Evolutionary conservation across 1,140 invertebrate species (phyloP), one percentile per base, ranked within the genome.

Genomic region (Notospermus geniculatus): DNA sequence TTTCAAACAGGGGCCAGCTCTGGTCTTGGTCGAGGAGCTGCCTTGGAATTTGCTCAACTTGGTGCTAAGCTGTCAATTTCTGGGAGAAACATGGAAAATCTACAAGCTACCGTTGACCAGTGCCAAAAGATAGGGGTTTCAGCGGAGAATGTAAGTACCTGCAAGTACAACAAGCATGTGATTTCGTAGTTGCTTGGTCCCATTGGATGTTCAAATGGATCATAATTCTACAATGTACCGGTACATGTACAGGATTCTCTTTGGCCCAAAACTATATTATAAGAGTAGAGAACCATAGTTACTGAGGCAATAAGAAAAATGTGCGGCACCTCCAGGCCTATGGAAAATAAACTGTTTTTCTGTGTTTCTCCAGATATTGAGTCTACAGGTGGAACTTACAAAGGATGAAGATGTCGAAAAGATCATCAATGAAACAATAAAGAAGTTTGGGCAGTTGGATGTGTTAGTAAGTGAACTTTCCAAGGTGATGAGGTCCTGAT

Each of bases 391-490:
- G 7, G 91, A 94, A 73, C 76, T 94, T 56, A 89, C 86, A 2
- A 87, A 88, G 61, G 89, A 91, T 74, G 74, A 71, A 27, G 89
- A 92, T 69, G 86, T 87, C 5, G 82, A 89, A 71, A 85, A 85
- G 2, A 88, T 92, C 32, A 71, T 93, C 0, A 83, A 89, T 29
- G 63, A 60, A 41, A 70, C 69, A 4, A 41, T 73, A 2, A 61
- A 63, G 2, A 70, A 69, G 36, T 76, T 66, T 62, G 70, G 68
- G n/a, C 39, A 63, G 27, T 55, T 76, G 15, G 68, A 76, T 61
- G 66, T 76, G 11, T 52, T 75, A 57, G 74, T 76, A 50, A 58
- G 65, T 67, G 7, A 19, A n/a, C n/a, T n/a, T n/a, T n/a, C n/a
- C n/a, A n/a, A n/a, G n/a, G n/a, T n/a, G n/a, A n/a, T n/a, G n/a